Base-by-base conservation (phyloP, 2,113 vertebrate species). In the Heptranchias perlo region DNA sequence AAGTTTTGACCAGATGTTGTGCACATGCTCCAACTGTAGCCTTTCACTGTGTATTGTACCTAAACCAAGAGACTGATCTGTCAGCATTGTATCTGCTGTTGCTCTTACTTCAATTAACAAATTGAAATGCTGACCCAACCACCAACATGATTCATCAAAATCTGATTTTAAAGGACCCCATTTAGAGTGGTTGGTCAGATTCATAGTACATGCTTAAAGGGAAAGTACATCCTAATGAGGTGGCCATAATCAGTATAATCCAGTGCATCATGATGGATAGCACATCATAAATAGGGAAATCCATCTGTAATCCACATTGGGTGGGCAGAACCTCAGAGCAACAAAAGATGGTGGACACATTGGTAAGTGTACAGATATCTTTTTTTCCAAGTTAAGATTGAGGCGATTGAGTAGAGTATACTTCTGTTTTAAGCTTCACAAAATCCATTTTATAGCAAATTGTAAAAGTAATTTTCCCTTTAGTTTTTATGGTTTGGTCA, bases 1-100 rank as follows among this genome's bases (percentile, higher is more conserved):
- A 95, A 95, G 94, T 95, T 95, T 73, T 69, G 65, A 69, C 65
- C 65, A 67, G 44, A 69, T 69, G 94, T 69, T 31, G n/a, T 95
- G 94, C 94, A 95, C 94, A 95, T 7, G 65, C 94, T 49, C 64
- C 47, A 69, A 49, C 25, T 69, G 64, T 69, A 95, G 94, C 94
- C 65, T 69, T 95, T 69, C 28, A 69, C 25, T 73, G 25, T 69
- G 39, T 25, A 65, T 95, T 31, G 62, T 28, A 95, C 65, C 65
- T 11, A 69, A 65, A 95, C 94, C 65, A 49, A 95, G 44, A 47
- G 64, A 69, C 61, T 49, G 23, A 69, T 69, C 47, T 52, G 44
- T 95, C 52, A 14, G 44, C 65, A 2, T 95, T 73, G n/a, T 65
- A 65, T 65, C 92, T 67, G 64, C 65, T 52, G 28, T 95, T 52